phyloP scores from a whole-genome alignment of 2,888 invertebrate species.

The Tipula helvola region DNA sequence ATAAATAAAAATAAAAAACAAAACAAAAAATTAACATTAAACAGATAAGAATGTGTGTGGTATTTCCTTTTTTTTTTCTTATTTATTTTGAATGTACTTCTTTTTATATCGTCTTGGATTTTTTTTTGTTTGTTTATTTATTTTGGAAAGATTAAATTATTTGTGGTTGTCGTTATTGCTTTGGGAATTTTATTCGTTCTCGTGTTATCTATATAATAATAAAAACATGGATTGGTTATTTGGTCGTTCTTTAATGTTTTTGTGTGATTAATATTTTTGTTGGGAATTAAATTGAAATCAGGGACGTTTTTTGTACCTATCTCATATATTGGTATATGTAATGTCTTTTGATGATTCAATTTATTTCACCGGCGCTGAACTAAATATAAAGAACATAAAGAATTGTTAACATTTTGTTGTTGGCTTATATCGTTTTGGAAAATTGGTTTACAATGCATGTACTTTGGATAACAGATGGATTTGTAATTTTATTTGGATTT shows the following conservation, averaged over 20 bases:
- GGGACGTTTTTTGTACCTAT: neutral
- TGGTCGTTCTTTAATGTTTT: neutral
- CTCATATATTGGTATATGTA: neutral
- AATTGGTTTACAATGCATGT: neutral
- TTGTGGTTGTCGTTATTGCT: neutral
- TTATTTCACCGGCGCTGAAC: neutral
- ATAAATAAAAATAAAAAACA: neutral
- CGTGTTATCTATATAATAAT: neutral
- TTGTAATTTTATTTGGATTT: neutral
- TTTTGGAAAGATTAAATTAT: neutral
- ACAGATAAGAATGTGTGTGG: neutral
- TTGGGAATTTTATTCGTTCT: neutral
- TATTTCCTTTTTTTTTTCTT: neutral
- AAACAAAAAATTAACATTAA: neutral
- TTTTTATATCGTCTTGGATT: neutral
- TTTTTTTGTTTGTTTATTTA: neutral
- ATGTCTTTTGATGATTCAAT: neutral
- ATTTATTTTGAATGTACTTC: neutral
- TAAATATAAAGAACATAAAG: neutral
- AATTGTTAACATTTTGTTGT: neutral
- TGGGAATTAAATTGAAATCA: neutral
- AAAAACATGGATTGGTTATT: neutral
- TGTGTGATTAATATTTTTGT: neutral
- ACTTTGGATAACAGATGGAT: neutral
- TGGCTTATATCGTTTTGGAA: neutral